phyloP scores from a whole-genome alignment of 2,888 invertebrate genomes.

The Hipparchia semele region DNA sequence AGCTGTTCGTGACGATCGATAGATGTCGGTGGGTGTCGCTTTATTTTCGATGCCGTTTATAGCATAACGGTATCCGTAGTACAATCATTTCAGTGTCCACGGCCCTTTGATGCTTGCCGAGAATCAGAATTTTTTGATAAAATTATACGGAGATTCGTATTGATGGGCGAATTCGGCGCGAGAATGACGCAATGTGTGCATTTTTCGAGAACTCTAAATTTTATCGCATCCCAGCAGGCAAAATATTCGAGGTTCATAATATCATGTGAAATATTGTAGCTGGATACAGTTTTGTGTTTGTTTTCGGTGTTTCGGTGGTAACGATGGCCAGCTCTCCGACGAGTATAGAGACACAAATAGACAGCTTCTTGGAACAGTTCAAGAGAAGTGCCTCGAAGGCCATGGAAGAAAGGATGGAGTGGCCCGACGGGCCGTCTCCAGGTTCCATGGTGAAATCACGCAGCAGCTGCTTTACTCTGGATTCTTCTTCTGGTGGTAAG shows the following conservation, averaged over 20 bases:
- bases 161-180: constrained; percentile 62
- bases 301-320: constrained; percentile 78
- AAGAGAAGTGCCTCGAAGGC: constrained; percentile 90
- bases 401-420: constrained; percentile 85
- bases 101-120: constrained; percentile 64
- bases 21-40: constrained; percentile 81
- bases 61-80: constrained; percentile 79
- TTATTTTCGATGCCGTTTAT: constrained; percentile 75
- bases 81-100: constrained; percentile 64
- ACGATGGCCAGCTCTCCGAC: constrained; percentile 86
- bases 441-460: constrained; percentile 75
- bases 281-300: constrained; percentile 70
- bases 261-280: constrained; percentile 58
- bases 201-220: constrained; percentile 31
- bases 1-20: constrained; percentile 78
- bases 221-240: constrained; percentile 38
- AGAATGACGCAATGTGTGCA: constrained; percentile 49
- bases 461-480: constrained; percentile 78
- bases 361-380: constrained; percentile 92
- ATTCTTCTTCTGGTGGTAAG: constrained; percentile 65
- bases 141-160: constrained; percentile 59
- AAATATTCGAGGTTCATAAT: constrained; percentile 44
- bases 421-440: constrained; percentile 76
- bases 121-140: constrained; percentile 67
- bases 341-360: constrained; percentile 92